A percentile compares a stretch with the other conserved stretches of the same genome.
Evolutionary conservation across 2,797 vertebrate species (phyloP).

Genomic region (Bovichtus diacanthus): DNA sequence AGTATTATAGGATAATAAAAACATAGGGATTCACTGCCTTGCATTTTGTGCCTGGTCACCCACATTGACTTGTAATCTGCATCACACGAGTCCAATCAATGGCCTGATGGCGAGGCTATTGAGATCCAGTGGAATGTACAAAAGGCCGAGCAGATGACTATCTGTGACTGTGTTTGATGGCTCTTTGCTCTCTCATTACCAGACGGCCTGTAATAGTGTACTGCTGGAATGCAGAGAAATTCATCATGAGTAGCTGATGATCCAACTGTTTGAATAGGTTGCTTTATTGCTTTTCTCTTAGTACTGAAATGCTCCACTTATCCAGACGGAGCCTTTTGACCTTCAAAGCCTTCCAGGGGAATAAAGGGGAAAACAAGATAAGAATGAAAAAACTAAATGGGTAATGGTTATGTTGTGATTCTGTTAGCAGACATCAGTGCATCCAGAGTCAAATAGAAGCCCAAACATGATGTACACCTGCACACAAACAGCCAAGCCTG

Average conservation of each 20-base stretch:
- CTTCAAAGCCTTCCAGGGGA: conserved; percentile 16
- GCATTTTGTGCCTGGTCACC: conserved; percentile 53
- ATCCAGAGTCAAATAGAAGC: conserved; percentile 23
- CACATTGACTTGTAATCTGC: conserved; percentile 54
- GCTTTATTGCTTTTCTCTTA: conserved; percentile 31
- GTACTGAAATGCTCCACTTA: conserved; percentile 34
- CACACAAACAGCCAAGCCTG: conserved; percentile 5
- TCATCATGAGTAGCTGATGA: conserved; percentile 15
- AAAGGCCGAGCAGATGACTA: conserved; percentile 43
- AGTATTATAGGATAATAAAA: conserved; percentile 66
- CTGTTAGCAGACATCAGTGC: conserved; percentile 20
- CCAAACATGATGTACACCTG: conserved; percentile 14
- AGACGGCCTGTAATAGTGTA: not conserved
- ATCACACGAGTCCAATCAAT: conserved; percentile 57
- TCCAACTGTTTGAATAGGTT: conserved; percentile 29
- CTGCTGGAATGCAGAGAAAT: conserved; percentile 20
- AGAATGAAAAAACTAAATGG: conserved; percentile 32
- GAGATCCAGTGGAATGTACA: conserved; percentile 19
- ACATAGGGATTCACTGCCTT: conserved; percentile 40
- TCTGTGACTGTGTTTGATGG: conserved; percentile 29
- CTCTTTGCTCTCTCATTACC: conserved; percentile 31
- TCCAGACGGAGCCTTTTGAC: conserved; percentile 40
- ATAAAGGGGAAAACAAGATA: conserved; percentile 29
- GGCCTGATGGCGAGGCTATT: conserved; percentile 31
- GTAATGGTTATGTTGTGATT: conserved; percentile 19